Conservation (phyloP, 2,113 vertebrate species). For the Pluvianellus socialis region DNA sequence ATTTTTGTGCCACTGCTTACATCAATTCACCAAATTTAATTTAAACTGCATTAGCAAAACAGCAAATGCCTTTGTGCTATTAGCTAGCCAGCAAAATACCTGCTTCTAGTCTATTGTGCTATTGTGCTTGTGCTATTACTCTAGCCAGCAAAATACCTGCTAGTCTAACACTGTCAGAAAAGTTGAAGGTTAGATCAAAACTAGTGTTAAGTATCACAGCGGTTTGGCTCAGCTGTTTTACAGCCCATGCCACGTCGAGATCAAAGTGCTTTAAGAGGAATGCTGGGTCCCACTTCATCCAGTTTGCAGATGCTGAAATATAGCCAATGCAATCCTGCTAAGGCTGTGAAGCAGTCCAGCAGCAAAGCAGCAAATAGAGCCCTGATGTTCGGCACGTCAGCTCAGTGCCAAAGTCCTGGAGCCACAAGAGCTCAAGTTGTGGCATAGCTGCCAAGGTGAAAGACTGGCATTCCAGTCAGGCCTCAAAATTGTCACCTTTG, state of each 20-base stretch:
- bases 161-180: background rate
- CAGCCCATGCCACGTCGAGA: background rate
- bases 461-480: fast-evolving
- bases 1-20: background rate
- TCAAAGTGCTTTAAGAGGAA: background rate
- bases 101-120: background rate
- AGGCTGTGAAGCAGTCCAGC: background rate
- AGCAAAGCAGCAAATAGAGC: background rate
- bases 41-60: background rate
- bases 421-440: background rate
- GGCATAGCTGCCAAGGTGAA: background rate
- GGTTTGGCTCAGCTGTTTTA: background rate
- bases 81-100: background rate
- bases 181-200: background rate
- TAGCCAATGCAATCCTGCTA: background rate
- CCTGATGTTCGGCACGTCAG: fast-evolving
- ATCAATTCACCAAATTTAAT: background rate
- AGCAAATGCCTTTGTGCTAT: background rate
- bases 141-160: no score
- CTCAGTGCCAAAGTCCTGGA: background rate
- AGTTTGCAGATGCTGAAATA: background rate
- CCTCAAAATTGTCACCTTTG: background rate
- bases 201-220: fast-evolving
- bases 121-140: background rate
- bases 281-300: background rate